Percentiles rank a stretch among this genome's conserved stretches.
Conservation (phyloP, 2,888 invertebrate genomes). For the Gasteruption jaculator region DNA sequence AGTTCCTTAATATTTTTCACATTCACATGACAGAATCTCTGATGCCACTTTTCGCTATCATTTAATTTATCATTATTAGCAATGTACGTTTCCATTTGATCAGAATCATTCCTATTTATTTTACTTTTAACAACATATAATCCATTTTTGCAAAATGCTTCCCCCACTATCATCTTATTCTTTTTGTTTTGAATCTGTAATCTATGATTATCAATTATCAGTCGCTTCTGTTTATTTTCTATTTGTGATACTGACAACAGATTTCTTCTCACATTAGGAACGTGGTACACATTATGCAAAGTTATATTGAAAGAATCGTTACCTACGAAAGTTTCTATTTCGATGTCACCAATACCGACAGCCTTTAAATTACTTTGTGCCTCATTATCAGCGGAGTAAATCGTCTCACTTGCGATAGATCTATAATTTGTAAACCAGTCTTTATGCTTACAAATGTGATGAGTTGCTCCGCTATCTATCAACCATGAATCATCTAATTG, state of each 20-base stretch:
- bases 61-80: background rate
- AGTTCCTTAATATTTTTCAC: slow-evolving; percentile 1
- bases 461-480: slow-evolving; percentile 5
- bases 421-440: slow-evolving; percentile 3
- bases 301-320: background rate
- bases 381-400: background rate
- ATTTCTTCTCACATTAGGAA: no score
- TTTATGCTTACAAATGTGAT: background rate
- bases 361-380: background rate
- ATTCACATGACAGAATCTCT: slow-evolving; percentile 10
- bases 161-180: no score
- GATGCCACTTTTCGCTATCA: slow-evolving; percentile 9
- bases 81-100: no score
- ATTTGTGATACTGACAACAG: no score
- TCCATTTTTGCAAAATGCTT: no score
- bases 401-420: background rate
- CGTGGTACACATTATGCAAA: background rate
- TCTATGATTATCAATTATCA: no score
- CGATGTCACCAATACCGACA: background rate
- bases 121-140: no score
- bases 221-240: no score
- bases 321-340: background rate
- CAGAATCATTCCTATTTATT: no score
- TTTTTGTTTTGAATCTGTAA: no score
- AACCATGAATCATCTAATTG: slow-evolving; percentile 3